Base-by-base conservation (phyloP, 2,888 invertebrate species). In the Drosophila mimica region DNA sequence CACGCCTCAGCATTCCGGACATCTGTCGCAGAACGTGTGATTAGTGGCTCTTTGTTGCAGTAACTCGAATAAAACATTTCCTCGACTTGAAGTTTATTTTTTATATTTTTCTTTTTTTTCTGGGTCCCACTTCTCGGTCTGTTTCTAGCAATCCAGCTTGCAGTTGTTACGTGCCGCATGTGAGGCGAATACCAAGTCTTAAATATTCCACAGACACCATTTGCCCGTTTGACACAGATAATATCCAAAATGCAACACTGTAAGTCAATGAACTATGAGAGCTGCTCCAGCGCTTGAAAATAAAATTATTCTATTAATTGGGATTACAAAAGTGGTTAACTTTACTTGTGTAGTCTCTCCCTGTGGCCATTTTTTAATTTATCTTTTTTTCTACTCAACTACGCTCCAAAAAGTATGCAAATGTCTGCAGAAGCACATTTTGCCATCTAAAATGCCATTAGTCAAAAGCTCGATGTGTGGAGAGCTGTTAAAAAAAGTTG, bases 371-470 rank as follows among this genome's bases (percentile, higher is more conserved):
- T 81, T 81, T 69, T 43, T 69, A 78, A 64, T 67, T 69, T 38
- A 40, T 33, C 6, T 33, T 40, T 43, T 57, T 38, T 54, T 30
- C 15, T 5, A 48, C 62, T 31, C 46, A 57, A 49, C 62, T 46
- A 59, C 46, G 25, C 57, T 57, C 66, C 54, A 65, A 61, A 70
- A 82, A 64, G 61, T 82, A 82, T 74, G 82, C 80, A 84, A 82
- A 82, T 84, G 74, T 79, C 77, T 78, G 81, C 78, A 86, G 83
- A 85, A 86, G 72, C 81, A 83, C 83, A 83, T 85, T 82, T 77
- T 68, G 67, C 65, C 83, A 79, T 71, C 85, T 68, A 74, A 84
- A 71, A 76, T 76, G 82, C 82, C 79, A 82, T 82, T 82, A 82
- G 80, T 82, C 82, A 82, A 71, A 77, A 63, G 56, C 62, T 71